Percentiles rank a stretch among this genome's conserved stretches.
These are phyloP conservation scores for Odontamblyopus lacepedii DNA, from an alignment of 2,797 vertebrate genomes.

Conservation along the genomic window DNA sequence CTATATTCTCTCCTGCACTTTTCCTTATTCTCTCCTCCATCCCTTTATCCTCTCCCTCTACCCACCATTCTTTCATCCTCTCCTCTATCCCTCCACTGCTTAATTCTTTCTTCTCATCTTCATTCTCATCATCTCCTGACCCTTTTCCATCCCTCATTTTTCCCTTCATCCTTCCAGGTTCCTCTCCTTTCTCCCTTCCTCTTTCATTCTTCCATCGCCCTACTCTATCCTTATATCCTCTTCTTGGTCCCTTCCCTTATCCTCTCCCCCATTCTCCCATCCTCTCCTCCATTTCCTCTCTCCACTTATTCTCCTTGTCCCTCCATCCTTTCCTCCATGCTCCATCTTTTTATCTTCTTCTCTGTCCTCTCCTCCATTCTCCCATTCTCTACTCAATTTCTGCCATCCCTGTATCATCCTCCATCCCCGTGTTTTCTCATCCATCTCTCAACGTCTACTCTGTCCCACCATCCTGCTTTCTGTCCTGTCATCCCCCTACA, in stretches of 20 bases:
- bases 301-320: constrained; percentile 29
- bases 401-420: background rate
- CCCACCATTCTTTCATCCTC: background rate
- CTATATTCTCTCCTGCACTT: background rate
- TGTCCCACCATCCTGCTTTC: background rate
- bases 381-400: background rate
- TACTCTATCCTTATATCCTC: no score
- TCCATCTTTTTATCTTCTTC: background rate
- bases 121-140: constrained; percentile 42
- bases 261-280: no score
- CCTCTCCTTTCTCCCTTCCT: no score
- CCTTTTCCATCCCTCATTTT: background rate
- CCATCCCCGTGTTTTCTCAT: background rate
- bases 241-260: no score
- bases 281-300: background rate
- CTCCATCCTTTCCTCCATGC: constrained; percentile 4
- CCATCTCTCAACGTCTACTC: background rate
- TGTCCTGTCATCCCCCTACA: no score
- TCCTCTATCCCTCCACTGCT: background rate
- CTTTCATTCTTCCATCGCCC: no score
- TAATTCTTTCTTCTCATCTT: constrained; percentile 27
- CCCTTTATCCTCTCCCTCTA: background rate
- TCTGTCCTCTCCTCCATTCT: background rate
- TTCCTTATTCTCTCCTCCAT: no score
- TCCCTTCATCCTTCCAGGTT: constrained; percentile 8